Base-by-base conservation (phyloP, 2,888 invertebrate genomes). In the Perizoma affinitatum region DNA sequence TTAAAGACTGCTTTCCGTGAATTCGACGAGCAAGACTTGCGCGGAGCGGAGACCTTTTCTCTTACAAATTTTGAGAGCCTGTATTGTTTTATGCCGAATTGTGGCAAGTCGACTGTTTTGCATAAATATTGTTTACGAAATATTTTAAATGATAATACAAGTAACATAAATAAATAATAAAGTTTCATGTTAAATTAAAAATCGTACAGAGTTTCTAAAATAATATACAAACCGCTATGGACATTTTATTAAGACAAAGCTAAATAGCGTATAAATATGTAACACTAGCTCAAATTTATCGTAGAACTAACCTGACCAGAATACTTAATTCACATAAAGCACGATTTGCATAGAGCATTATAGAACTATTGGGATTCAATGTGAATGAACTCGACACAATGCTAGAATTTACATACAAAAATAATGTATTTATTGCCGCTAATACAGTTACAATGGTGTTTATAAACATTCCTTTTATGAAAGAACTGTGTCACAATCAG, bases 311-410 rank as follows among this genome's bases (percentile, higher is more conserved):
- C 72, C 65, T 69, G 74, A 76, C 65, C 65, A 63, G 74, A 80
- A 83, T 80, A 51, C 51, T 42, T 51, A 80, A 75, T 72, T 78
- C 73, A 78, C 65, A 74, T 72, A 73, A 70, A 70, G 62, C 68
- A 73, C 65, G 56, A 65, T 66, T 61, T 59, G 53, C 68, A 70
- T 64, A 59, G 58, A 62, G 58, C 62, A 66, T 65, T 58, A 66
- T 66, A 67, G 67, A 70, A 64, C 72, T 69, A 74, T 79, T 78
- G 72, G 71, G 77, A 75, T 75, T 72, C 71, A 72, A 76, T 78
- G 81, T 73, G 75, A 85, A 83, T 73, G 84, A 84, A 82, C 86
- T 75, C 73, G 10, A 69, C 63, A 85, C 83, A 85, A 83, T 82
- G 79, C 75, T 66, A 53, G 65, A 61, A 82, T 85, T 83, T 78